A percentile compares a stretch with the other conserved stretches of the same genome.
Conservation (phyloP, 37 sponge, comb jelly and placozoan species). For the Eunapius fragilis region DNA sequence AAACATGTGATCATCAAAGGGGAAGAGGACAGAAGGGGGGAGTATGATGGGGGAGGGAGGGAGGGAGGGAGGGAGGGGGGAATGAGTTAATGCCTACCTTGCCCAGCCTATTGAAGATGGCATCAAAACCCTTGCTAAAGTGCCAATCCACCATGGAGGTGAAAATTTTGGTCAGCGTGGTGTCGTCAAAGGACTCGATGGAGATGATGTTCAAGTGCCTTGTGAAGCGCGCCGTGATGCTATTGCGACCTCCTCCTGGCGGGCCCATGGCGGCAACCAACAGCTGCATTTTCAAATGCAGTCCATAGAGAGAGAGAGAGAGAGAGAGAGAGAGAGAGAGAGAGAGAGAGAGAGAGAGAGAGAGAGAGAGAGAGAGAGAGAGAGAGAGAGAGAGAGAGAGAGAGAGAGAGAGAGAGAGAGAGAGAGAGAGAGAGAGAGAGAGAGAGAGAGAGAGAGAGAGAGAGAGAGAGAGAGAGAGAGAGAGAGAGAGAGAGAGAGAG, state of each 20-base stretch:
- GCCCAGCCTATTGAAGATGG: slow-evolving; percentile 87
- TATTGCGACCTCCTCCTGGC: slow-evolving; percentile 97
- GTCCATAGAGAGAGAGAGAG: slow-evolving; percentile 10
- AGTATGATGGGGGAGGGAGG: neutral
- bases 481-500: slow-evolving; percentile 47
- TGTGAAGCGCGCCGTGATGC: slow-evolving; percentile 92
- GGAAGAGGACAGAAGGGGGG: too few species aligned
- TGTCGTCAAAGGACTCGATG: slow-evolving; percentile 97
- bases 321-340: slow-evolving; percentile 19
- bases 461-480: slow-evolving; percentile 50
- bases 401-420: slow-evolving; percentile 45
- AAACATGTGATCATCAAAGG: too few species aligned
- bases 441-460: slow-evolving; percentile 44
- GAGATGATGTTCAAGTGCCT: slow-evolving; percentile 92
- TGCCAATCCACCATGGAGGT: slow-evolving; percentile 95
- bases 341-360: slow-evolving; percentile 43
- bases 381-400: slow-evolving; percentile 37
- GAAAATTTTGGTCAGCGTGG: slow-evolving; percentile 95
- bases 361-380: slow-evolving; percentile 30
- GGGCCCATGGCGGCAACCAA: slow-evolving; percentile 99
- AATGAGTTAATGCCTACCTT: slow-evolving; percentile 78
- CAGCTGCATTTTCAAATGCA: slow-evolving; percentile 95
- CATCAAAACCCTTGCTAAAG: slow-evolving; percentile 93
- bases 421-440: slow-evolving; percentile 39
- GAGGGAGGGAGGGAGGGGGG: too few species aligned